Conservation (phyloP, 2,113 vertebrate species). For the Turdus rufiventris region DNA sequence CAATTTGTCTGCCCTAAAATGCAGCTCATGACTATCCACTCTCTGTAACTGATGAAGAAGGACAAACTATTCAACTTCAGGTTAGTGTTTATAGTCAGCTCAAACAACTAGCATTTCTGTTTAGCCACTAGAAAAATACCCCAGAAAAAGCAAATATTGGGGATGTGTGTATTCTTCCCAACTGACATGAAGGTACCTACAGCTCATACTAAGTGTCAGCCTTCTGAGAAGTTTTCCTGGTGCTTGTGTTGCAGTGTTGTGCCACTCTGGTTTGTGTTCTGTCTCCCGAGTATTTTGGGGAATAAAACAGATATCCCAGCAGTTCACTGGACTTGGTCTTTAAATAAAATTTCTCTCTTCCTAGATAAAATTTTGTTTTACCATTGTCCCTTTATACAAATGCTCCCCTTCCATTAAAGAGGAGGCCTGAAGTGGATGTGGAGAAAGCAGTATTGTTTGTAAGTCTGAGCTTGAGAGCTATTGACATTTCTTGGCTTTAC, state of each 20-base stretch:
- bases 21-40: neutral
- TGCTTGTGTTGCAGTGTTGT: neutral
- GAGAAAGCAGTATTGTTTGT: neutral
- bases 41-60: slow-evolving; percentile 6
- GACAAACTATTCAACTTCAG: neutral
- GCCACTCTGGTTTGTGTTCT: neutral
- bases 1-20: slow-evolving; percentile 52
- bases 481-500: neutral
- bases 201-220: neutral
- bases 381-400: neutral
- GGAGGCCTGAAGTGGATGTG: neutral
- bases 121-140: neutral
- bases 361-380: neutral
- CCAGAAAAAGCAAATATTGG: neutral
- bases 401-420: neutral
- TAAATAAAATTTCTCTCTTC: neutral
- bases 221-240: neutral
- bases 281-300: neutral
- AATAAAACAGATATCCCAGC: neutral
- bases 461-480: neutral
- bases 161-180: neutral
- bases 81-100: neutral
- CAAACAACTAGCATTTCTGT: neutral
- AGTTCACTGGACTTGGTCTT: neutral
- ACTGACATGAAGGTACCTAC: fast-evolving